Conservation (phyloP, 2,113 vertebrate species). For the Scatophagus argus region DNA sequence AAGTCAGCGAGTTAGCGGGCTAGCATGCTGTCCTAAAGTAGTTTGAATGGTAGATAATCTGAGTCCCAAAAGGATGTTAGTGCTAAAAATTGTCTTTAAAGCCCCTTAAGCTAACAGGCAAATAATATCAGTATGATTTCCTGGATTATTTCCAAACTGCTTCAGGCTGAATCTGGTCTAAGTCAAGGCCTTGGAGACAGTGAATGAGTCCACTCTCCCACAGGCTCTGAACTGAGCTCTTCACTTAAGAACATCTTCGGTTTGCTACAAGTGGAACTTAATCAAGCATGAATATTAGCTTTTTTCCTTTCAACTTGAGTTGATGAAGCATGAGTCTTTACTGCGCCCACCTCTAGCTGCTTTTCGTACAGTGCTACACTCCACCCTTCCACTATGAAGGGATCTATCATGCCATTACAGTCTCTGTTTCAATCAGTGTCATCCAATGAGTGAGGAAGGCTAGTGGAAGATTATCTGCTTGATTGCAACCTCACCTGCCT, state of each 20-base stretch:
- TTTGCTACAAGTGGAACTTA: conserved; percentile 61
- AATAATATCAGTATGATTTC: conserved; percentile 29
- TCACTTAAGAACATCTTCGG: conserved; percentile 54
- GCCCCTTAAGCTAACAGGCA: conserved; percentile 33
- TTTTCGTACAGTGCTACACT: conserved; percentile 48
- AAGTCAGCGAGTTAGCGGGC: conserved; percentile 46
- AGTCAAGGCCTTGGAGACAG: conserved; percentile 40
- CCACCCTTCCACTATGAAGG: conserved; percentile 31
- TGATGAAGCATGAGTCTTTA: conserved; percentile 76
- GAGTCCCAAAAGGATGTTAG: conserved; percentile 28
- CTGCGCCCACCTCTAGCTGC: conserved; percentile 54
- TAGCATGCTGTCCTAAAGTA: conserved; percentile 61
- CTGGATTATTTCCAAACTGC: conserved; percentile 35
- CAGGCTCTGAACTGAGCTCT: conserved; percentile 51
- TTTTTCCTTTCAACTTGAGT: conserved; percentile 70
- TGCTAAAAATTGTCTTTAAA: conserved; percentile 31
- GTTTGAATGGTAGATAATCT: conserved; percentile 50
- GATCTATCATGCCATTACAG: conserved; percentile 52
- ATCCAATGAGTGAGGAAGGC: conserved; percentile 42
- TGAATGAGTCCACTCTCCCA: conserved; percentile 14
- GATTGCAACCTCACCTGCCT: conserved; percentile 58
- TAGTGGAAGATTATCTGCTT: conserved; percentile 55
- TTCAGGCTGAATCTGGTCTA: conserved; percentile 11
- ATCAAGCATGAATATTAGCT: conserved; percentile 74
- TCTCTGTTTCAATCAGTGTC: conserved; percentile 64